Conservation (phyloP, 2,113 vertebrate species). For the Malurus alboscapulatus region DNA sequence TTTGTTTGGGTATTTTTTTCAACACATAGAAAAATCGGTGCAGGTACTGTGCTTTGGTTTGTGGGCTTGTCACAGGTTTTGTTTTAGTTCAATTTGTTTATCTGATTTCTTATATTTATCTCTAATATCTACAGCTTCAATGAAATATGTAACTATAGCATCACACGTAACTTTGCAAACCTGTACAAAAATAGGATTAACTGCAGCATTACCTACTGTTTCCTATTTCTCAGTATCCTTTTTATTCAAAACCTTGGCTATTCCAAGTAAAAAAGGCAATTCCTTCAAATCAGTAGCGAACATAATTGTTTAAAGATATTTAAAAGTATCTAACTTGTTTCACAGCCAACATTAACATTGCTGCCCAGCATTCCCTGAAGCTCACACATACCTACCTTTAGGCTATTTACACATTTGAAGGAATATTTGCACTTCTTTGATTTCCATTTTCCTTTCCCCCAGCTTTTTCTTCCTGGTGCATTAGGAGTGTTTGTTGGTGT, state of each 20-base stretch:
- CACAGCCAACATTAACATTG: neutral
- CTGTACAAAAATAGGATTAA: neutral
- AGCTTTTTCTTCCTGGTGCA: slow-evolving; percentile 95
- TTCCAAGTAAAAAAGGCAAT: neutral
- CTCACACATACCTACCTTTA: slow-evolving; percentile 80
- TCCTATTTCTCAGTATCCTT: neutral
- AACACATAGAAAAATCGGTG: neutral
- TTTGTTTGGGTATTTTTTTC: neutral
- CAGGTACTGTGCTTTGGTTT: neutral
- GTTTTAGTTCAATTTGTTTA: neutral
- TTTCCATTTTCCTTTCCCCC: slow-evolving; percentile 99
- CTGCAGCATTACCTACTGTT: neutral
- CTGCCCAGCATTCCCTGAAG: neutral
- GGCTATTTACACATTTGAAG: slow-evolving; percentile 97
- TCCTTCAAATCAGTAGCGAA: neutral
- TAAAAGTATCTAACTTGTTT: neutral
- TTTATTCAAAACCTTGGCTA: neutral
- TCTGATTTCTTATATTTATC: neutral
- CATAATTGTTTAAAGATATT: neutral
- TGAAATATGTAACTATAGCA: neutral
- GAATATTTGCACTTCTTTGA: slow-evolving; percentile 99
- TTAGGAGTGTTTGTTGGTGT: slow-evolving; percentile 98
- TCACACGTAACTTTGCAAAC: neutral
- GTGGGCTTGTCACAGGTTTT: neutral
- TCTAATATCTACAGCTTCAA: neutral